Evolutionary conservation across 2,797 vertebrate species (phyloP), one percentile per base, ranked within the genome.

Genomic region (Hafferia zeledoni): DNA sequence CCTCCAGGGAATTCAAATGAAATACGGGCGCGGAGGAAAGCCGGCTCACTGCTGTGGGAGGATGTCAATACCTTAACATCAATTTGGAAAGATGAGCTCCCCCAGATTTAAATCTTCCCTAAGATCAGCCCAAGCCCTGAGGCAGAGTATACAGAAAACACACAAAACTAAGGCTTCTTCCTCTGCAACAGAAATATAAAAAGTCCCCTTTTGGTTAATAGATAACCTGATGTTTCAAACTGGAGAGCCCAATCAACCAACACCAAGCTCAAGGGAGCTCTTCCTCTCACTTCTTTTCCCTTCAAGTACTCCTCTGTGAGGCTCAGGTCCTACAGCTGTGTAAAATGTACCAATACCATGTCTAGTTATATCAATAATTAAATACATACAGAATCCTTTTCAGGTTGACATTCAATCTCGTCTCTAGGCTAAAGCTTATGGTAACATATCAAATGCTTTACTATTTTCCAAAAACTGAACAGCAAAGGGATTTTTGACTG

Each of bases 1-100:
- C 79, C 91, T 94, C 70, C 46, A 74, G 68, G 84, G 88, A 89
- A 95, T 93, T 95, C 81, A 75, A 65, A 80, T 83, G 63, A 93
- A 91, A 94, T 39, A 47, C 30, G 37, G 72, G 55, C 6, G 1
- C 0, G 0, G 70, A 87, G 74, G 65, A 93, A 93, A 93, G 81
- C 31, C 2, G 14, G 56, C 76, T 96, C 60, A 22, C 20, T 78
- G 79, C 87, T 60, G 89, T 91, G 69, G 84, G 83, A 76, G 79
- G 56, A 49, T 49, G 77, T 90, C 93, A 92, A 67, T 92, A 72
- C 64, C 71, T 93, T 75, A 65, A 57, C 57, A 57, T 50, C 53
- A 80, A 1, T 79, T 81, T 75, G 68, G 70, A 79, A 89, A 89
- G 86, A 95, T 56, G 78, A 90, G 8, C 52, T 91, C 70, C 72